phyloP scores from a whole-genome alignment of 64 coral and sea anemone species.

The Orbicella faveolata region DNA sequence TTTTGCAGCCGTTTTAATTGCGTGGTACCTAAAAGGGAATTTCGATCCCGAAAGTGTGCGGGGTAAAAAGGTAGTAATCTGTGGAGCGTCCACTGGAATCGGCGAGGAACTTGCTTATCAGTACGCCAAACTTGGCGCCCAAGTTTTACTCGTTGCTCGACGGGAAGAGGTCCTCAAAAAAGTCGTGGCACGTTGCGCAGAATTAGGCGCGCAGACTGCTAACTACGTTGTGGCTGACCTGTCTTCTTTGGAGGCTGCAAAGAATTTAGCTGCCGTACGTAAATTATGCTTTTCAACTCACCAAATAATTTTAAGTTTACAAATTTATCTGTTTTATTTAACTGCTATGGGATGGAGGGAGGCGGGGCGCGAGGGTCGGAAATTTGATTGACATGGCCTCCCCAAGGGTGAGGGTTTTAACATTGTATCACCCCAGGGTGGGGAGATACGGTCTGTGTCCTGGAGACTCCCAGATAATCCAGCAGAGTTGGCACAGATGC shows the following conservation, averaged over 20 bases:
- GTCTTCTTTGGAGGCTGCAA: constrained; percentile 75
- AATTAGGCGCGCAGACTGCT: constrained; percentile 66
- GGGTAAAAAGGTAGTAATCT: constrained; percentile 70
- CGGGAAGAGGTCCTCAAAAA: constrained; percentile 58
- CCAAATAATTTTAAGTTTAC: no score
- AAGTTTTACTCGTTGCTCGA: constrained; percentile 72
- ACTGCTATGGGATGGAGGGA: no score
- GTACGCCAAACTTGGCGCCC: constrained; percentile 70
- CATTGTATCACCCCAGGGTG: no score
- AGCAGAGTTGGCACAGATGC: no score
- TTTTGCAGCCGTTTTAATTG: constrained; percentile 35
- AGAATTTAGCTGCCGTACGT: constrained; percentile 22
- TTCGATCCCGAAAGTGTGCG: constrained; percentile 45
- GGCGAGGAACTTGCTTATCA: constrained; percentile 76
- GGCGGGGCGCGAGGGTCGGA: no score
- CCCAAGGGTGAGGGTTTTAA: no score
- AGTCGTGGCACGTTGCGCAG: constrained; percentile 52
- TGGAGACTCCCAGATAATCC: no score
- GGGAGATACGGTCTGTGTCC: no score
- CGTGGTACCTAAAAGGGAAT: constrained; percentile 63
- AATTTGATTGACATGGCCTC: no score
- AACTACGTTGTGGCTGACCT: constrained; percentile 74
- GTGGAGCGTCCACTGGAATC: constrained; percentile 76
- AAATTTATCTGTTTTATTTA: no score
- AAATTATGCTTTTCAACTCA: no score